Evolutionary conservation across 2,888 invertebrate genomes (phyloP), one percentile per base, ranked within the genome.

Genomic region (Pristionchus mayeri): DNA sequence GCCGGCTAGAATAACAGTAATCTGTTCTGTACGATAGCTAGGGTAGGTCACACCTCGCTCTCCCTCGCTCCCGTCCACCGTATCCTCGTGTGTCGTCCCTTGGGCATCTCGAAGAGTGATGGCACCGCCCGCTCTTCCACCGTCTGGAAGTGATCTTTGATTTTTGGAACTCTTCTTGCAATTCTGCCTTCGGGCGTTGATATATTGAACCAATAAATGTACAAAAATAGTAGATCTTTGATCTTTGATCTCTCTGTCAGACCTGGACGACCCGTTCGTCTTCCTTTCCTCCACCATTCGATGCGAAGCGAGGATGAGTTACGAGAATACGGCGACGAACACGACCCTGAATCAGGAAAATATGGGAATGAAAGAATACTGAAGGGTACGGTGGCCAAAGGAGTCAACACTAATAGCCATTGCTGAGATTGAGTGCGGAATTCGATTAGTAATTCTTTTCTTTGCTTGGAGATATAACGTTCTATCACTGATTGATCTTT

Each of bases 1-100:
- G 13, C 13, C 44, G 44, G 57, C 57, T 6, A 57, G n/a, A n/a
- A n/a, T n/a, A n/a, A n/a, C n/a, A n/a, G n/a, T n/a, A n/a, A n/a
- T n/a, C n/a, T n/a, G n/a, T n/a, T n/a, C n/a, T n/a, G n/a, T n/a
- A n/a, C n/a, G n/a, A n/a, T n/a, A n/a, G n/a, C n/a, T n/a, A n/a
- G n/a, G n/a, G n/a, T n/a, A n/a, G n/a, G n/a, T n/a, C n/a, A n/a
- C 54, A 91, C 89, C 60, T 91, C 91, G 60, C 85, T 88, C 60
- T 91, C 91, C 27, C 88, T 90, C 27, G 91, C 91, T n/a, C 90
- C 90, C 9, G 90, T 90, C 91, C 91, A 91, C 34, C 90, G 86
- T 24, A 91, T 57, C 2, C 91, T 81, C 2, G 91, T 91, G 85
- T 91, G 91, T 24, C 87, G 84, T 24, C 91, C 91, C 50, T 88